A percentile compares a stretch with the other conserved stretches of the same genome.
Conservation (phyloP, 2,888 invertebrate genomes). For the Rhorus exstirpatorius region DNA sequence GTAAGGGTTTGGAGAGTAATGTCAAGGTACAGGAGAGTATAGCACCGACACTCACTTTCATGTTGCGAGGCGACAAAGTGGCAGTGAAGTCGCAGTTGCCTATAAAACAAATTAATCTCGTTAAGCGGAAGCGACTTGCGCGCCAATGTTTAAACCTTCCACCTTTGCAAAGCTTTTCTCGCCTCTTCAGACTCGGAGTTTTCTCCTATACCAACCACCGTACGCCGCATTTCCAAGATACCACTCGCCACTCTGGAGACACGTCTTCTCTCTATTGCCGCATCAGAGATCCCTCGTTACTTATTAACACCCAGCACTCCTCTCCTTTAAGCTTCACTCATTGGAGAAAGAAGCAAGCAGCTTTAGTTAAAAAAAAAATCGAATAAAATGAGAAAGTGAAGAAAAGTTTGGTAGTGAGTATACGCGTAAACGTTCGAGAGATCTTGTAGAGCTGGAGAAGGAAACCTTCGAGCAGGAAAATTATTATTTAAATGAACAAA, state of each 20-base stretch:
- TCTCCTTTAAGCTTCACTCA: slow-evolving; percentile 55
- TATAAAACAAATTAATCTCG: slow-evolving; percentile 84
- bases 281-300: slow-evolving; percentile 43
- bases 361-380: slow-evolving; percentile 17
- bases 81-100: slow-evolving; percentile 78
- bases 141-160: slow-evolving; percentile 75
- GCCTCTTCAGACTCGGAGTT: slow-evolving; percentile 30
- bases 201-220: slow-evolving; percentile 25
- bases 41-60: slow-evolving; percentile 79
- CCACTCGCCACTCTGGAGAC: slow-evolving; percentile 40
- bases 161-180: slow-evolving; percentile 76
- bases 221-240: slow-evolving; percentile 56
- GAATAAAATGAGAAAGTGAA: neutral
- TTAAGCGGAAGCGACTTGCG: slow-evolving; percentile 79
- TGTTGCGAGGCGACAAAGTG: slow-evolving; percentile 76
- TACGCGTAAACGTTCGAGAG: slow-evolving; percentile 35
- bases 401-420: slow-evolving; percentile 3
- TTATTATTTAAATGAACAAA: neutral
- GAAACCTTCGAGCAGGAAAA: neutral
- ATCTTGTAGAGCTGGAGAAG: neutral
- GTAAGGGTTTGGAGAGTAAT: slow-evolving; percentile 66
- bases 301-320: slow-evolving; percentile 64
- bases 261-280: slow-evolving; percentile 29
- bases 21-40: slow-evolving; percentile 61
- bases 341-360: slow-evolving; percentile 30